These are phyloP conservation scores for Pholis gunnellus DNA, from an alignment of 2,113 vertebrate genomes.

Conservation along the genomic window DNA sequence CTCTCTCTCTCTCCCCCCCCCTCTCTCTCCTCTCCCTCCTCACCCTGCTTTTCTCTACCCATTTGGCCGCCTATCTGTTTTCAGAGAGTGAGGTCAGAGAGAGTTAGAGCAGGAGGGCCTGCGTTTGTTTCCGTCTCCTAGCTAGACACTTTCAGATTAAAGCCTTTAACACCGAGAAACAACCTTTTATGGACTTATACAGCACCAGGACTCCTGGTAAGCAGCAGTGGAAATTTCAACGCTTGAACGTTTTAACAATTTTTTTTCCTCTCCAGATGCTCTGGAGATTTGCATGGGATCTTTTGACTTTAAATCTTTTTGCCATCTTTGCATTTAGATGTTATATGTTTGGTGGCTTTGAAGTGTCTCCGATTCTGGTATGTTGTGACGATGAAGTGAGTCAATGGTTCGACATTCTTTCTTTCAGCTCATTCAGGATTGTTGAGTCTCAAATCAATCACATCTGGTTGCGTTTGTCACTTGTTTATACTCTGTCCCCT, in stretches of 20 bases:
- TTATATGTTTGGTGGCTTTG: background rate
- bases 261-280: slow-evolving; percentile 42
- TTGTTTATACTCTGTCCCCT: background rate
- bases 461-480: background rate
- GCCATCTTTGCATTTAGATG: slow-evolving; percentile 13
- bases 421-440: background rate
- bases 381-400: background rate
- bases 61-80: slow-evolving; percentile 74
- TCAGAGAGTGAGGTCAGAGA: slow-evolving; percentile 81
- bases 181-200: slow-evolving; percentile 80
- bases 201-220: slow-evolving; percentile 72
- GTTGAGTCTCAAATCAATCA: slow-evolving; percentile 16
- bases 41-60: slow-evolving; percentile 60
- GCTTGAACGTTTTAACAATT: slow-evolving; percentile 58
- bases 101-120: slow-evolving; percentile 80
- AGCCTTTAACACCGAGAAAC: slow-evolving; percentile 75
- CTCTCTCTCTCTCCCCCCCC: background rate
- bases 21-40: slow-evolving; percentile 43
- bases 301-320: slow-evolving; percentile 35
- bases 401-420: background rate
- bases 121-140: slow-evolving; percentile 75
- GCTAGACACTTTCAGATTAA: slow-evolving; percentile 76
- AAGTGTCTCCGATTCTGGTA: slow-evolving; percentile 4
- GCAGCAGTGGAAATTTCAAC: slow-evolving; percentile 66
- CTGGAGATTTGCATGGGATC: slow-evolving; percentile 26